Conservation (phyloP, 2,113 vertebrate genomes). For the Calyptommatus sinebrachiatus region DNA sequence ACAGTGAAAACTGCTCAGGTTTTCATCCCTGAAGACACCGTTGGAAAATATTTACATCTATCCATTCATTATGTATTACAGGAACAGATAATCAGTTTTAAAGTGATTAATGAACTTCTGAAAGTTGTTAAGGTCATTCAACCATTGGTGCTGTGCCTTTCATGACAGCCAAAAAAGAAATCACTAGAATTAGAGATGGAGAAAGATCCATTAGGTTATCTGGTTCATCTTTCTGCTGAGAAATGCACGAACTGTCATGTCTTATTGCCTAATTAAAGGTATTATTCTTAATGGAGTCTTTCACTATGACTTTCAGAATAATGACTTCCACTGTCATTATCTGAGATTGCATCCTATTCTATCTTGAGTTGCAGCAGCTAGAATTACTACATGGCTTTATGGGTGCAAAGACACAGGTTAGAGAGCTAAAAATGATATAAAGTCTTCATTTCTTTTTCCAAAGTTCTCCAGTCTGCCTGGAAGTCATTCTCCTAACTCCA, state of each 20-base stretch:
- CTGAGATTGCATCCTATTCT: not conserved
- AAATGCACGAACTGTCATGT: conserved; percentile 24
- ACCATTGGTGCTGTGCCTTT: not conserved
- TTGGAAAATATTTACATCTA: conserved; percentile 19
- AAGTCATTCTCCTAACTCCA: not conserved
- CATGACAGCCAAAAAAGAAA: not conserved
- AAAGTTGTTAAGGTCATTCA: conserved; percentile 18
- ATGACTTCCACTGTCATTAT: conserved; percentile 7
- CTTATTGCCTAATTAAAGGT: conserved; percentile 32
- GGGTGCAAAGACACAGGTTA: not conserved
- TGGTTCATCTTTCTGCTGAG: conserved; percentile 19
- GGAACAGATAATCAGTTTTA: conserved; percentile 17
- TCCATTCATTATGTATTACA: not conserved
- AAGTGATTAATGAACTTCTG: conserved; percentile 23
- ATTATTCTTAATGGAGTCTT: conserved; percentile 26
- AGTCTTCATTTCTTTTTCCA: not conserved
- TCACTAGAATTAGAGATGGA: conserved; percentile 21
- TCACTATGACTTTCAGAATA: conserved; percentile 22
- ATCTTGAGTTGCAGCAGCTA: not conserved
- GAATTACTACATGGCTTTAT: not conserved
- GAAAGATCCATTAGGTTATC: conserved; percentile 16
- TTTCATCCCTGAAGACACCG: not conserved
- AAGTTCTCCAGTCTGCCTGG: not conserved
- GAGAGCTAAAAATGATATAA: not conserved
- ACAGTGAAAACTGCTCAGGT: not conserved